These are phyloP conservation scores for Acanthosoma haemorrhoidale DNA, from an alignment of 2,888 invertebrate genomes.

Conservation along the genomic window DNA sequence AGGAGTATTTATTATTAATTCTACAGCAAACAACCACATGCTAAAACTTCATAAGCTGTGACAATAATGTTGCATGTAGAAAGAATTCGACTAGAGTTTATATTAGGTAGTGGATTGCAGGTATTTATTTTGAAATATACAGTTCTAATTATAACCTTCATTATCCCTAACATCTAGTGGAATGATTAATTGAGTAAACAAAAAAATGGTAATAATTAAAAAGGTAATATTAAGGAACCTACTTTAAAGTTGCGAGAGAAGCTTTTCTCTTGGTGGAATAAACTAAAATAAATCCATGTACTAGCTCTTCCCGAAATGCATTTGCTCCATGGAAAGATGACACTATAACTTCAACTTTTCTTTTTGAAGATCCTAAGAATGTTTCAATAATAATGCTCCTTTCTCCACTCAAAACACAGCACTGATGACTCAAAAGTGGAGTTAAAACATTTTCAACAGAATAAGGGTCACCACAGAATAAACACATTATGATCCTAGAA, in stretches of 20 bases:
- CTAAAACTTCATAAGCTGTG: no score
- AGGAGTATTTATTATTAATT: no score
- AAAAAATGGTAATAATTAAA: neutral
- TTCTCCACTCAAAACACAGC: slow-evolving; percentile 78
- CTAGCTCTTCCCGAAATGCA: slow-evolving; percentile 83
- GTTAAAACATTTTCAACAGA: slow-evolving; percentile 83
- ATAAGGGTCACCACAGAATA: slow-evolving; percentile 94
- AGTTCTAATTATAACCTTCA: no score
- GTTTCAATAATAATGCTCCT: slow-evolving; percentile 86
- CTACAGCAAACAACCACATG: no score
- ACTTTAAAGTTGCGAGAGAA: slow-evolving; percentile 86
- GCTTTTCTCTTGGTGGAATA: slow-evolving; percentile 93
- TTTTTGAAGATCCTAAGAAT: slow-evolving; percentile 82
- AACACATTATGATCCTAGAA: slow-evolving; percentile 81
- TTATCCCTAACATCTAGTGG: no score
- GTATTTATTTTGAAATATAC: no score
- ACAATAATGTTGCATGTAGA: no score
- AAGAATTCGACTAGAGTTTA: no score
- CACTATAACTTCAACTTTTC: slow-evolving; percentile 84
- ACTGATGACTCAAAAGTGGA: slow-evolving; percentile 79
- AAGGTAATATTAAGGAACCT: slow-evolving; percentile 44
- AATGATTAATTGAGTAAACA: no score
- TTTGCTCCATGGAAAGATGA: slow-evolving; percentile 92
- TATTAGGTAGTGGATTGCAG: no score
- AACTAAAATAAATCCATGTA: slow-evolving; percentile 91